These are phyloP conservation scores for Eulemur albifrons DNA, from an alignment of 2,797 vertebrate genomes.

Conservation along the genomic window DNA sequence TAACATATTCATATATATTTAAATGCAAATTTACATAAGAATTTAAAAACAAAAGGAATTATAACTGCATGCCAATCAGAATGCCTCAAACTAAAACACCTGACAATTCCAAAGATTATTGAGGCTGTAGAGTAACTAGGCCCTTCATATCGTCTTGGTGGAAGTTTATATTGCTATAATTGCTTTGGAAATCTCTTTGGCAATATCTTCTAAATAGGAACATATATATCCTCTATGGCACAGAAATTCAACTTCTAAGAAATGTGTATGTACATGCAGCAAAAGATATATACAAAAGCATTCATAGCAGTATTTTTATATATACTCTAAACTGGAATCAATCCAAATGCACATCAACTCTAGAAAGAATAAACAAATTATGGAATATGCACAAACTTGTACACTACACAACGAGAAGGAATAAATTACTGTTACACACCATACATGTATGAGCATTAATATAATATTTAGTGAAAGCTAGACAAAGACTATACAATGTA, in stretches of 20 bases:
- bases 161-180: not conserved
- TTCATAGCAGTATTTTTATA: not conserved
- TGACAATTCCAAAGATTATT: not conserved
- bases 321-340: not conserved
- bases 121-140: not conserved
- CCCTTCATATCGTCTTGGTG: not conserved
- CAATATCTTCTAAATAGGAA: not conserved
- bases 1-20: not conserved
- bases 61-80: not conserved
- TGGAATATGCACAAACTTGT: not conserved
- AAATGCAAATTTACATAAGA: not conserved
- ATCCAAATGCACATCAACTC: not conserved
- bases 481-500: not conserved
- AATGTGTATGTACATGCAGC: not conserved
- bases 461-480: not conserved
- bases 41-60: not conserved
- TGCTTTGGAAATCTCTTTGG: conserved; percentile 42
- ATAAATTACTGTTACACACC: not conserved
- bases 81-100: not conserved
- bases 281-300: not conserved
- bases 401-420: not conserved
- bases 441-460: not conserved
- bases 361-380: not conserved
- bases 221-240: not conserved
- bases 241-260: not conserved